These are phyloP conservation scores for Drosophila ochracea DNA, from an alignment of 2,888 invertebrate species.

Conservation along the genomic window DNA sequence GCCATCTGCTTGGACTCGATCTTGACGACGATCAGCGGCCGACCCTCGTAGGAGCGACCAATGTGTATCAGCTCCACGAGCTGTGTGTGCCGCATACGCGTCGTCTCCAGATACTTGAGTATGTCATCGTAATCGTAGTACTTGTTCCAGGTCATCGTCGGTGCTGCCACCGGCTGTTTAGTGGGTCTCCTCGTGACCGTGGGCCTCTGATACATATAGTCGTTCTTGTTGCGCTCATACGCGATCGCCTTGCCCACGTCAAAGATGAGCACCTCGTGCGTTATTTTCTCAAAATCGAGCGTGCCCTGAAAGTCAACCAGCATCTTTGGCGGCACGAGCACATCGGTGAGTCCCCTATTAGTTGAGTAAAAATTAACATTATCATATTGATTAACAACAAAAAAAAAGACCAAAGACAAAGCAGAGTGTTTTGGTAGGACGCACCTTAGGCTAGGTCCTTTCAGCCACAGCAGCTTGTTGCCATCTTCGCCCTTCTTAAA, in stretches of 20 bases:
- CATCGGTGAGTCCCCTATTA: slow-evolving; percentile 87
- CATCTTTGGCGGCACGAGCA: slow-evolving; percentile 90
- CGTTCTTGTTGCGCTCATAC: slow-evolving; percentile 88
- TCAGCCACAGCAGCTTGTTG: slow-evolving; percentile 87
- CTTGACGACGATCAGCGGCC: slow-evolving; percentile 90
- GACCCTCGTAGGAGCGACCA: slow-evolving; percentile 90
- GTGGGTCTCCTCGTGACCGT: slow-evolving; percentile 27
- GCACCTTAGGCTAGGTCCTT: slow-evolving; percentile 86
- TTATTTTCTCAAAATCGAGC: slow-evolving; percentile 88
- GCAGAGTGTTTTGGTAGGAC: background rate
- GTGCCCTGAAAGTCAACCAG: slow-evolving; percentile 84
- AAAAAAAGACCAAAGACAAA: no score
- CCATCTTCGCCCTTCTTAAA: slow-evolving; percentile 85
- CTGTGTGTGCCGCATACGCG: slow-evolving; percentile 88
- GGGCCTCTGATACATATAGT: slow-evolving; percentile 82
- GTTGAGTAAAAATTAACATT: no score
- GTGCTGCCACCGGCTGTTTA: slow-evolving; percentile 33
- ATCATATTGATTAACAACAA: no score
- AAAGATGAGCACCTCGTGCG: slow-evolving; percentile 89
- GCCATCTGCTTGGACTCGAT: slow-evolving; percentile 86
- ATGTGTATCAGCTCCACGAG: slow-evolving; percentile 89
- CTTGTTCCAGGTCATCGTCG: slow-evolving; percentile 89
- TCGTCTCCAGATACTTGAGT: slow-evolving; percentile 88
- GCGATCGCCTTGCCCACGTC: slow-evolving; percentile 91
- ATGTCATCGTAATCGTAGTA: slow-evolving; percentile 91